Evolutionary conservation across 2,113 vertebrate genomes (phyloP).

Genomic region (Conger conger): DNA sequence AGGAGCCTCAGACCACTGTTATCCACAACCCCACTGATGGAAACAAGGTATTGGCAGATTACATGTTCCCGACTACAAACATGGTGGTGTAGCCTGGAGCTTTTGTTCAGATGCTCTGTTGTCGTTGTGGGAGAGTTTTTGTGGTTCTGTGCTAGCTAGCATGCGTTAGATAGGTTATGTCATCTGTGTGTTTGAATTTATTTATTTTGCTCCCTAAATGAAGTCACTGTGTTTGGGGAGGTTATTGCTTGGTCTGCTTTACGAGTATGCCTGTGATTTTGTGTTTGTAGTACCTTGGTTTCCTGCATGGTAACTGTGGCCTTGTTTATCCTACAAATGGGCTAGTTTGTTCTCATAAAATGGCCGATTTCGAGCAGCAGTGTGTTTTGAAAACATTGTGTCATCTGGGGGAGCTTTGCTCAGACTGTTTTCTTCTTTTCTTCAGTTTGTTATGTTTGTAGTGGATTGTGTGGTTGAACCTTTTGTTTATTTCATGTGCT

Average conservation of each 20-base stretch:
- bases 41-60: conserved; percentile 92
- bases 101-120: not conserved
- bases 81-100: not conserved
- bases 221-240: not conserved
- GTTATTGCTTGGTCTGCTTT: not conserved
- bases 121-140: not conserved
- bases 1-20: conserved; percentile 98
- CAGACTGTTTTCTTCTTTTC: not conserved
- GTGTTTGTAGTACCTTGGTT: not conserved
- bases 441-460: not conserved
- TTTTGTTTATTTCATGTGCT: not conserved
- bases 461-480: not conserved
- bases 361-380: not conserved
- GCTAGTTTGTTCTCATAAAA: not conserved
- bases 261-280: not conserved
- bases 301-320: not conserved
- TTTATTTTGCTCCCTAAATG: not conserved
- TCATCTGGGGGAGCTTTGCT: not conserved
- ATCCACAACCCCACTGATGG: conserved; percentile 98
- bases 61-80: not conserved
- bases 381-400: not conserved
- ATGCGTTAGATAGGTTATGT: not conserved
- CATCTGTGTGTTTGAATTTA: not conserved
- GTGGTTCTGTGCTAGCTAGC: not conserved
- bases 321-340: not conserved